Conservation (phyloP, 2,888 invertebrate genomes). For the Eupithecia exiguata region DNA sequence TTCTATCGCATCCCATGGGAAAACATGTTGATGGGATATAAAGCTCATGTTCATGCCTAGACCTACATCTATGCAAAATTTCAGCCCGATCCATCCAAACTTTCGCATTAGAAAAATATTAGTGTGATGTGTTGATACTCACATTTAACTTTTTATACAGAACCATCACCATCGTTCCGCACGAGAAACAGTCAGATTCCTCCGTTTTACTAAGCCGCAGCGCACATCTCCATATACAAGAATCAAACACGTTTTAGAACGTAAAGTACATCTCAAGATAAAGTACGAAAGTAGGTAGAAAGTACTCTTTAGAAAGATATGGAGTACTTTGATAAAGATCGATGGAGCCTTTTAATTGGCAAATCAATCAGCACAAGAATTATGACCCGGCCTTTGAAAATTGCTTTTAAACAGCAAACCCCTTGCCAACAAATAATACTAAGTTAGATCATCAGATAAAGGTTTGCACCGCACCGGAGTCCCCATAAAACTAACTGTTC, state of each 20-base stretch:
- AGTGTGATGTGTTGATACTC: slow-evolving; percentile 19
- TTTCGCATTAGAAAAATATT: background rate
- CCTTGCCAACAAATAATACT: background rate
- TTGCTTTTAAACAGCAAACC: background rate
- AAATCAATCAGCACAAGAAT: background rate
- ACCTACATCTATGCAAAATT: too few species aligned
- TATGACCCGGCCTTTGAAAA: background rate
- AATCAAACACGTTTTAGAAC: background rate
- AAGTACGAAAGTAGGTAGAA: background rate
- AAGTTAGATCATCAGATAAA: background rate
- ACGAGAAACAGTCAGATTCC: slow-evolving; percentile 24
- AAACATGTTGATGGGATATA: too few species aligned
- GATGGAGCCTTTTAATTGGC: background rate
- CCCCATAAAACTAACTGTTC: slow-evolving; percentile 24
- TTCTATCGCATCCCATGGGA: too few species aligned
- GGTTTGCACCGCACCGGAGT: slow-evolving; percentile 1
- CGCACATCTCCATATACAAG: background rate
- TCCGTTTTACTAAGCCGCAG: slow-evolving; percentile 24
- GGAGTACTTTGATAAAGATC: background rate
- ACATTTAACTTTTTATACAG: slow-evolving; percentile 35
- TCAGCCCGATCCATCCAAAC: too few species aligned
- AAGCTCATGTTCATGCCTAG: too few species aligned
- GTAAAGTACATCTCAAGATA: background rate
- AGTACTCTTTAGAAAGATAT: background rate
- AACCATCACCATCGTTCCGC: slow-evolving; percentile 36